Evolutionary conservation across 2,113 vertebrate species (phyloP).

Genomic region (Nycticebus coucang): DNA sequence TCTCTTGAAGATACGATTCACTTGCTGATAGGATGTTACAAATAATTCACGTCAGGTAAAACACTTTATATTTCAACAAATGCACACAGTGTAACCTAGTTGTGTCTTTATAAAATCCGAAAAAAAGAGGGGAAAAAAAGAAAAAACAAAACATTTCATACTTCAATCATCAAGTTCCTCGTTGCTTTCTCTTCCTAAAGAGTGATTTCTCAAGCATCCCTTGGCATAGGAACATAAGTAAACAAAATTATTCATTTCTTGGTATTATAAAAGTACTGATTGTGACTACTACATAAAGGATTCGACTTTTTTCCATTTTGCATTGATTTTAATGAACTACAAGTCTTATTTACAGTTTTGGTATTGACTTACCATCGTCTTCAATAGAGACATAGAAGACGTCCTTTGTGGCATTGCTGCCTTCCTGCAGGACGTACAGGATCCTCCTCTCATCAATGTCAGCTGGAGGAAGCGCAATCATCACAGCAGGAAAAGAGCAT

Average conservation of each 20-base stretch:
- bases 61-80: not conserved
- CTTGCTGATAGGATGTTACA: not conserved
- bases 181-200: not conserved
- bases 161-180: not conserved
- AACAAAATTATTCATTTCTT: not conserved
- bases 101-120: too few relatives aligned
- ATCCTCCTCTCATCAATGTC: slow-evolving; percentile 92
- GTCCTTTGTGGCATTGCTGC: slow-evolving; percentile 89
- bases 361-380: slow-evolving; percentile 87
- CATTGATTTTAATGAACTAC: not conserved
- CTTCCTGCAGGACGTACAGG: slow-evolving; percentile 88
- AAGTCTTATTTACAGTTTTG: not conserved
- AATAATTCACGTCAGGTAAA: not conserved
- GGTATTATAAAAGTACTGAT: not conserved
- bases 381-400: slow-evolving; percentile 91
- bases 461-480: slow-evolving; percentile 79
- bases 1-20: not conserved
- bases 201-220: not conserved
- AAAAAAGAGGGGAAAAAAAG: too few relatives aligned
- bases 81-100: too few relatives aligned
- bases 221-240: not conserved
- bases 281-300: not conserved
- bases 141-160: not conserved
- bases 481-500: not conserved
- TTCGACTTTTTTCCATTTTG: not conserved